Evolutionary conservation across 2,888 invertebrate species (phyloP).

Genomic region (Hydrotaea diabolus): DNA sequence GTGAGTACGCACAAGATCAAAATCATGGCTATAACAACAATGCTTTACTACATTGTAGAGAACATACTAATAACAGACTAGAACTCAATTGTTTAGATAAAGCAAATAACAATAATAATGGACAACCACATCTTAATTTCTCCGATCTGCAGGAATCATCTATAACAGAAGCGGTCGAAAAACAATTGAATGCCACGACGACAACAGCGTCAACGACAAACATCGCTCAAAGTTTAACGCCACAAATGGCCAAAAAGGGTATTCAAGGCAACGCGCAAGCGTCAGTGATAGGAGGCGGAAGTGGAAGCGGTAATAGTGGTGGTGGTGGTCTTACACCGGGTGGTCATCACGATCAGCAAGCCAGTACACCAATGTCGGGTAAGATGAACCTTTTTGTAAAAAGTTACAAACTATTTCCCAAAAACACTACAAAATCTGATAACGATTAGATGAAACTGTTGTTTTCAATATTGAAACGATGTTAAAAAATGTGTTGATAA

Average conservation of each 20-base stretch:
- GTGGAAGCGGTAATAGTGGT: conserved; percentile 69
- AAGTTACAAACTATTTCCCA: not conserved
- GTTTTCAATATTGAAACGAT: too few species aligned
- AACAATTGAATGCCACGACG: conserved; percentile 90
- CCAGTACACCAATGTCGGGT: conserved; percentile 80
- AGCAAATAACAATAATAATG: conserved; percentile 72
- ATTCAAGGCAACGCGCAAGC: conserved; percentile 63
- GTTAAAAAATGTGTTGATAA: too few species aligned
- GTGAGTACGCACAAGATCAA: conserved; percentile 67
- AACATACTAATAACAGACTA: conserved; percentile 66
- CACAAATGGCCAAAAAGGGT: conserved; percentile 81
- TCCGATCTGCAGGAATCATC: conserved; percentile 81
- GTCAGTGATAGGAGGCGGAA: conserved; percentile 67
- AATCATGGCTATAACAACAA: conserved; percentile 69
- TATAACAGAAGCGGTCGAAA: conserved; percentile 91
- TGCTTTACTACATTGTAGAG: conserved; percentile 64
- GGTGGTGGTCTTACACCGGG: conserved; percentile 71
- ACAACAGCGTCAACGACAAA: conserved; percentile 71
- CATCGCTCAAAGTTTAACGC: conserved; percentile 78
- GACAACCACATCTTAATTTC: conserved; percentile 79
- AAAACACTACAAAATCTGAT: not conserved
- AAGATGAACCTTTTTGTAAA: conserved; percentile 50
- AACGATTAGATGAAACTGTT: not conserved
- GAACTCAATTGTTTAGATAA: conserved; percentile 66
- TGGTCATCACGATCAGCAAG: conserved; percentile 78